phyloP scores from a whole-genome alignment of 64 coral and sea anemone species.

The Stichodactyla helianthus region DNA sequence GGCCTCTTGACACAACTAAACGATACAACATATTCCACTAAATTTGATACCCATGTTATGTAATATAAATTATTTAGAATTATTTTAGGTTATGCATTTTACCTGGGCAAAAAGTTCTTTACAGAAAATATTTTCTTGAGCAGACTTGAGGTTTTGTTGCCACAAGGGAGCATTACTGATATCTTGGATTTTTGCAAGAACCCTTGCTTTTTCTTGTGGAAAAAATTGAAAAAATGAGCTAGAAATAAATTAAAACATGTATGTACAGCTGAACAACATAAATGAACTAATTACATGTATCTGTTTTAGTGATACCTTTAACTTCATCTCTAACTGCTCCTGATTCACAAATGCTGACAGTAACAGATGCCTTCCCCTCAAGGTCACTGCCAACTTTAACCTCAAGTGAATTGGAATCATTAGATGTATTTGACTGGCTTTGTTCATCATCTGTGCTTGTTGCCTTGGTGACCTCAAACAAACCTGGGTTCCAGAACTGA shows the following conservation, averaged over 20 bases:
- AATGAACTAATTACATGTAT: too few relatives aligned
- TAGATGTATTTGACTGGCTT: not conserved
- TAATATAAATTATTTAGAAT: not conserved
- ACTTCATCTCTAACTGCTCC: not conserved
- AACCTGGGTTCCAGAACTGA: constrained; percentile 92
- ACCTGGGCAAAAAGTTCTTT: constrained; percentile 95
- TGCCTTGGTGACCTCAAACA: constrained; percentile 91
- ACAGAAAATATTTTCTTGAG: constrained; percentile 91
- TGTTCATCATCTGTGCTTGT: constrained; percentile 36
- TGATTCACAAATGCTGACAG: constrained; percentile 55
- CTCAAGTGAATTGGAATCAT: constrained; percentile 50
- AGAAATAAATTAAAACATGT: too few relatives aligned
- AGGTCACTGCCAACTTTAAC: constrained; percentile 83
- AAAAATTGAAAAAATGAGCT: not conserved
- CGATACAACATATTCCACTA: not conserved
- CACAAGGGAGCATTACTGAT: constrained; percentile 21
- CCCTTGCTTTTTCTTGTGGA: constrained; percentile 16
- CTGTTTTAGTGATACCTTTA: not conserved
- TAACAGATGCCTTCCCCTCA: constrained; percentile 63
- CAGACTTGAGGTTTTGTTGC: constrained; percentile 75
- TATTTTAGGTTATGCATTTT: not conserved
- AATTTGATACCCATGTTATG: not conserved
- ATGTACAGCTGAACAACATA: too few relatives aligned
- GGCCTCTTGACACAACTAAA: constrained; percentile 69
- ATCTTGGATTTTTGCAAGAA: constrained; percentile 7